Percentiles rank a stretch among this genome's conserved stretches.
These are phyloP conservation scores for Xanthorhoe designata DNA, from an alignment of 2,888 invertebrate genomes.

Conservation along the genomic window DNA sequence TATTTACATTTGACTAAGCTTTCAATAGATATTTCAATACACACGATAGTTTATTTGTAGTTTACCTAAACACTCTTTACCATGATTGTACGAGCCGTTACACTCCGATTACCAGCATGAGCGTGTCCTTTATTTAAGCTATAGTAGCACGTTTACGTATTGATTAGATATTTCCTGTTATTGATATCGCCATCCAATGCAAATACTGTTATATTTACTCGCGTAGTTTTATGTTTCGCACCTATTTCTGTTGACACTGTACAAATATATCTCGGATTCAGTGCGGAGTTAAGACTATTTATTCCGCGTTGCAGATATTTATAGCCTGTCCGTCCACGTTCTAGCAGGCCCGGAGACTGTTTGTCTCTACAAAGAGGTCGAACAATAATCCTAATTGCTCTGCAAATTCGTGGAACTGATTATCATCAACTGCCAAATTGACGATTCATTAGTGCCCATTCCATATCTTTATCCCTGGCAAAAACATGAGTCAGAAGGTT, in stretches of 20 bases:
- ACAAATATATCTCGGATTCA: slow-evolving; percentile 11
- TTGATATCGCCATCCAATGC: slow-evolving; percentile 37
- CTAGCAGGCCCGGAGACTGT: slow-evolving; percentile 23
- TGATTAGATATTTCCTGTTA: slow-evolving; percentile 45
- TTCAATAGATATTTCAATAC: slow-evolving; percentile 3
- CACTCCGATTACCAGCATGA: slow-evolving; percentile 37
- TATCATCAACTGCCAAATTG: slow-evolving; percentile 5
- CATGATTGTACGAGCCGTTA: slow-evolving; percentile 29
- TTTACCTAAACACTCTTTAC: slow-evolving; percentile 5
- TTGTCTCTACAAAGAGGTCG: slow-evolving; percentile 21
- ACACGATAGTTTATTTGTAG: slow-evolving; percentile 2
- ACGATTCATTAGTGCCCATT: background rate
- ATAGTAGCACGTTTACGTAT: slow-evolving; percentile 26
- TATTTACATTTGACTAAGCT: background rate
- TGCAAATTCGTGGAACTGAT: slow-evolving; percentile 15
- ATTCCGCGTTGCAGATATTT: slow-evolving; percentile 32
- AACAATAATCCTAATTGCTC: slow-evolving; percentile 24
- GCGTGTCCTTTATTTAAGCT: slow-evolving; percentile 40
- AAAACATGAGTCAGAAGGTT: slow-evolving; percentile 15
- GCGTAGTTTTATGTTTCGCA: slow-evolving; percentile 1
- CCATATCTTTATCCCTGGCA: slow-evolving; percentile 5
- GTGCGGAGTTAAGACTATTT: slow-evolving; percentile 23
- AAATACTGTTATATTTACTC: slow-evolving; percentile 8
- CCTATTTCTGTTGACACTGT: slow-evolving; percentile 9
- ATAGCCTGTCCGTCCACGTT: slow-evolving; percentile 27